Evolutionary conservation across 2,113 vertebrate species (phyloP).

Genomic region (Phycodurus eques): DNA sequence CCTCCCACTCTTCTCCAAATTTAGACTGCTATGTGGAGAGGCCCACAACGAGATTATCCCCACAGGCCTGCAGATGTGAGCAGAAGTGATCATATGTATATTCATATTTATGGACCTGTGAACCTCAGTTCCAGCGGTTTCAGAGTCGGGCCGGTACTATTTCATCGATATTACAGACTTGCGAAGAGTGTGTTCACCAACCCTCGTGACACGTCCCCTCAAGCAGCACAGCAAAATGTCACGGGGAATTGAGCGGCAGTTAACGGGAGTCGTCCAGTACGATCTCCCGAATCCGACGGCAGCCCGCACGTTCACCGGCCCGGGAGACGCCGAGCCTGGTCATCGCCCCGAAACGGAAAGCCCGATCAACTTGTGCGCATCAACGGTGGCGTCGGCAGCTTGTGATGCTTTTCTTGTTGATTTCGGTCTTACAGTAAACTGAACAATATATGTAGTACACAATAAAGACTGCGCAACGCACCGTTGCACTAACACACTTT

Average conservation of each 20-base stretch:
- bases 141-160: not conserved
- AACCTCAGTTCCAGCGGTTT: conserved; percentile 1
- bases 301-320: conserved; percentile 11
- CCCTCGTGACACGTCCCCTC: not conserved
- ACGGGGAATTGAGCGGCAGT: not conserved
- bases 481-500: not conserved
- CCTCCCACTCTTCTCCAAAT: conserved; percentile 48
- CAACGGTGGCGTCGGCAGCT: not conserved
- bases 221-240: not conserved
- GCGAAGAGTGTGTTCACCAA: not conserved
- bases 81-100: conserved; percentile 28
- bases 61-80: conserved; percentile 24
- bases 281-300: conserved; percentile 8
- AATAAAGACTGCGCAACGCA: not conserved
- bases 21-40: conserved; percentile 54
- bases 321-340: not conserved
- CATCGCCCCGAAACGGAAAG: conserved; percentile 20
- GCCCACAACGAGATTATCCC: conserved; percentile 22
- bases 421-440: not conserved
- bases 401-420: not conserved
- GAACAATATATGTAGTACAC: not conserved
- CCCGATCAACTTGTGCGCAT: not conserved
- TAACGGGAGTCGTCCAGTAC: conserved; percentile 2
- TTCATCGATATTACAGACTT: not conserved
- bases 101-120: conserved; percentile 3